Evolutionary conservation across 2,797 vertebrate genomes (phyloP).

Genomic region (Harpagifer antarcticus): DNA sequence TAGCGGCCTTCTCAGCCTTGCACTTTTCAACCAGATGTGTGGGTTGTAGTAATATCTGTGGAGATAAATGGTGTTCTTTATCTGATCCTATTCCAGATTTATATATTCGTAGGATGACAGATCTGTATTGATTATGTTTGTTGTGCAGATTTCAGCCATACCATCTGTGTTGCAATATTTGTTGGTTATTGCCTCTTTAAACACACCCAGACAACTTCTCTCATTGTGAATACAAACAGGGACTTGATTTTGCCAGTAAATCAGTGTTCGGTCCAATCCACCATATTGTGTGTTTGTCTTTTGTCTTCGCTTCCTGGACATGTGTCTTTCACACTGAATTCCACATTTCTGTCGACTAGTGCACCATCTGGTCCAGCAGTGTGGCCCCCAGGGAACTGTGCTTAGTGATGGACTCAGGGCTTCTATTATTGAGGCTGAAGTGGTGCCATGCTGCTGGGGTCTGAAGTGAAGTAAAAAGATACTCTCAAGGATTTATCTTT

Average conservation of each 20-base stretch:
- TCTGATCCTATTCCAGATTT: slow-evolving; percentile 36
- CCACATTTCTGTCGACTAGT: slow-evolving; percentile 39
- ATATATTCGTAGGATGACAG: slow-evolving; percentile 15
- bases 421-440: slow-evolving; percentile 39
- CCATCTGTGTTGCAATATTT: slow-evolving; percentile 30
- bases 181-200: slow-evolving; percentile 43
- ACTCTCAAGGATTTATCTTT: slow-evolving; percentile 19
- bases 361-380: background rate
- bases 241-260: slow-evolving; percentile 41
- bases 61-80: slow-evolving; percentile 13
- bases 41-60: slow-evolving; percentile 16
- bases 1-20: background rate
- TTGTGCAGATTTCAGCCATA: slow-evolving; percentile 41
- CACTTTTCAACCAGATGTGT: slow-evolving; percentile 1
- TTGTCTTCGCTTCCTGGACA: slow-evolving; percentile 28
- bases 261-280: slow-evolving; percentile 25
- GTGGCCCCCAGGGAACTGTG: slow-evolving; percentile 36
- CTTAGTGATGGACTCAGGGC: slow-evolving; percentile 51
- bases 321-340: slow-evolving; percentile 11
- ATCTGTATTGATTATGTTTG: slow-evolving; percentile 25
- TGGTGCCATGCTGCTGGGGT: slow-evolving; percentile 32
- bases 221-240: slow-evolving; percentile 75
- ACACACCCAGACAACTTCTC: slow-evolving; percentile 55
- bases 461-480: slow-evolving; percentile 24
- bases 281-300: slow-evolving; percentile 25